phyloP scores from a whole-genome alignment of 2,888 invertebrate species.

The Sesamia inferens region DNA sequence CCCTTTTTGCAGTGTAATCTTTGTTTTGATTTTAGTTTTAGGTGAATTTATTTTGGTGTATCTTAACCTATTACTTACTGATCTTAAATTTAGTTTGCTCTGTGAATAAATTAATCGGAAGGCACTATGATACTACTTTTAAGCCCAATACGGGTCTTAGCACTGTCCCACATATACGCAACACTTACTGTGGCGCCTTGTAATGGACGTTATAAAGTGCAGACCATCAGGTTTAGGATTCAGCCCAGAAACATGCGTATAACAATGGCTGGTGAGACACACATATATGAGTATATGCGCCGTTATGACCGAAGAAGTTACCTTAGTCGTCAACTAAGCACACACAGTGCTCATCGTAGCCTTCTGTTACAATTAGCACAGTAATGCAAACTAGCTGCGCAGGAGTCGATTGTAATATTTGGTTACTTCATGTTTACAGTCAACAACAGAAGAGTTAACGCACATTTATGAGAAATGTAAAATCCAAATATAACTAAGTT shows the following conservation, averaged over 20 bases:
- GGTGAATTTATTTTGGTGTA: too few relatives aligned
- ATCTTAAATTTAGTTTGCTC: too few relatives aligned
- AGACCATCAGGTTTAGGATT: too few relatives aligned
- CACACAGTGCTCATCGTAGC: constrained; percentile 58
- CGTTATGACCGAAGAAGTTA: constrained; percentile 39
- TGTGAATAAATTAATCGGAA: too few relatives aligned
- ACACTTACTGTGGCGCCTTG: not conserved
- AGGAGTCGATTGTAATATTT: constrained; percentile 67
- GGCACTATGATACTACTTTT: not conserved
- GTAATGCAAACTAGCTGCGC: constrained; percentile 74
- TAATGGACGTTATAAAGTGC: too few relatives aligned
- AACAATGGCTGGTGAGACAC: too few relatives aligned
- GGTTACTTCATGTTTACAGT: constrained; percentile 47
- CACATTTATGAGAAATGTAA: constrained; percentile 3
- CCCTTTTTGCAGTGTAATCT: too few relatives aligned
- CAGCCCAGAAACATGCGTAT: too few relatives aligned
- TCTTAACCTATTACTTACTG: not conserved
- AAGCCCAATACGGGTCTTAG: not conserved
- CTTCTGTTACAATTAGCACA: constrained; percentile 77
- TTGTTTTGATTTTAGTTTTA: too few relatives aligned
- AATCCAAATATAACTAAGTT: not conserved
- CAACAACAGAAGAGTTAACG: constrained; percentile 15
- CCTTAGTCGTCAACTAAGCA: constrained; percentile 22
- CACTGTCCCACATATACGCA: constrained; percentile 28
- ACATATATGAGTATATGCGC: constrained; percentile 20